Evolutionary conservation across 2,888 invertebrate species (phyloP), one percentile per base, ranked within the genome.

Genomic region (Phalera bucephala): DNA sequence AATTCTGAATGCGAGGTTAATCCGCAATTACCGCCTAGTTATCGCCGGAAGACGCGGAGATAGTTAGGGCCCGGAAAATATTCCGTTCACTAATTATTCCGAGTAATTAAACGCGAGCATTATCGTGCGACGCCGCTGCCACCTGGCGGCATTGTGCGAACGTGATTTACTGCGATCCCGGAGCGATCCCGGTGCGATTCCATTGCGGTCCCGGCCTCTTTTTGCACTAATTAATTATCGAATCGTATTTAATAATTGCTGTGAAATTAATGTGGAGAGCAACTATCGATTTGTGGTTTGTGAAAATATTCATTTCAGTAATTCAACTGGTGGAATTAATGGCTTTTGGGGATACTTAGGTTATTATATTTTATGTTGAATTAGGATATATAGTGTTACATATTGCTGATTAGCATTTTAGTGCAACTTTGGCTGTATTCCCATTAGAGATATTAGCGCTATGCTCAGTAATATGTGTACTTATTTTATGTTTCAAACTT

Each of bases 11-110:
- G 84, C 81, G 83, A 83, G 85, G 84, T 87, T 85, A 86, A 86
- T 84, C 81, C 80, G 85, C 86, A 86, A 87, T 87, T 87, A 87
- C 84, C 87, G 87, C 82, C 87, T 87, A 87, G 87, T 87, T 86
- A 87, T 87, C 84, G 85, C 85, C 87, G 88, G 87, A 87, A 88
- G 87, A 86, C 81, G 84, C 72, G 81, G 84, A 86, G 87, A 88
- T 89, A 88, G 88, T 87, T 88, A 87, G 88, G 82, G 83, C 85
- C 83, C 86, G 87, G 88, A 88, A 89, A 86, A 87, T 87, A 87
- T 89, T 88, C 88, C 88, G 86, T 85, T 86, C 87, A 84, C 86
- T 90, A 90, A 90, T 90, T 90, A 90, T 90, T 90, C 90, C 89
- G 80, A 84, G 90, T 88, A 90, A 90, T 90, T 90, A 89, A 89